A percentile compares a stretch with the other conserved stretches of the same genome.
Conservation (phyloP, 2,888 invertebrate species). For the Syritta pipiens region DNA sequence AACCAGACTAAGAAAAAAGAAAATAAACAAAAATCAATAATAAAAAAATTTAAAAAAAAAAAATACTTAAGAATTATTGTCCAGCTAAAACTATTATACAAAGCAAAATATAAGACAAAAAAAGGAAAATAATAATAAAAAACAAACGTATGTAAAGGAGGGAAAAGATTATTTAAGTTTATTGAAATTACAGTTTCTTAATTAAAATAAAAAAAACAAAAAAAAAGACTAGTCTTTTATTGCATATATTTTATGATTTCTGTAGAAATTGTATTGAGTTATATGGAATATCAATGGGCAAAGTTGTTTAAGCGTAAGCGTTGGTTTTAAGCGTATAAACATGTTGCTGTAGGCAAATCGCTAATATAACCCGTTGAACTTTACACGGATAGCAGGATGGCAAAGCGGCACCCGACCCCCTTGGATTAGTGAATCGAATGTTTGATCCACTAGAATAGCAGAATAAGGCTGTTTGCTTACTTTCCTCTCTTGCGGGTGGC, state of each 20-base stretch:
- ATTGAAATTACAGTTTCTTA: constrained; percentile 80
- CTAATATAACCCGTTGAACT: no score
- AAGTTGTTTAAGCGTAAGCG: no score
- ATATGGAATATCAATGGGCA: no score
- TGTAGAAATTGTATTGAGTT: no score
- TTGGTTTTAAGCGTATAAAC: no score
- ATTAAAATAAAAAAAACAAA: constrained; percentile 76
- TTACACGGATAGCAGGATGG: no score
- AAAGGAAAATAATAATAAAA: constrained; percentile 38
- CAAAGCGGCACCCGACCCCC: no score
- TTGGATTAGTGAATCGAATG: no score
- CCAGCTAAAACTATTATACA: constrained; percentile 70
- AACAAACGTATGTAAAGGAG: constrained; percentile 63
- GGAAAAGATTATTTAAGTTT: constrained; percentile 77
- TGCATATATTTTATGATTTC: not conserved
- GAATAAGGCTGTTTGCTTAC: no score
- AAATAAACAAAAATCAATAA: constrained; percentile 24
- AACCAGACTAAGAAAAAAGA: constrained; percentile 41
- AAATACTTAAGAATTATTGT: constrained; percentile 61
- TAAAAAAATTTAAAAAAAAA: constrained; percentile 20
- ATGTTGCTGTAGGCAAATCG: no score
- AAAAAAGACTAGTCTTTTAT: constrained; percentile 30
- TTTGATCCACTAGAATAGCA: no score
- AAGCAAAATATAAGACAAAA: constrained; percentile 28
- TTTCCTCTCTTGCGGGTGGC: no score